Percentiles rank a stretch among this genome's conserved stretches.
phyloP scores from a whole-genome alignment of 2,113 vertebrate genomes.

The Cisticola juncidis region DNA sequence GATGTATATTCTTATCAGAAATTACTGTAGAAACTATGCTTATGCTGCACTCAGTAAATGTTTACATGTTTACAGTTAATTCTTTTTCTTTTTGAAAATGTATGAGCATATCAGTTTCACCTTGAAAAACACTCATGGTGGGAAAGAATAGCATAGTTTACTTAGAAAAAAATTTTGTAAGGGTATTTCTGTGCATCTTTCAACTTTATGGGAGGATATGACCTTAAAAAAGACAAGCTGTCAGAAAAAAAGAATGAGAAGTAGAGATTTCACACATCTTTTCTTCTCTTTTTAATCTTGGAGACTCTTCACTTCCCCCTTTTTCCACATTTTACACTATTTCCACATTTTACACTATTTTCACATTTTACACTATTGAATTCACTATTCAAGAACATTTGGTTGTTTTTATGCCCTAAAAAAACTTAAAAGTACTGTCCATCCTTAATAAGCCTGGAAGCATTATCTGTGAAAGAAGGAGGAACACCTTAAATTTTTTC shows the following conservation, averaged over 20 bases:
- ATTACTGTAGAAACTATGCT: not conserved
- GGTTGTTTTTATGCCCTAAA: not conserved
- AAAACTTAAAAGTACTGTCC: not conserved
- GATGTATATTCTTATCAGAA: conserved; percentile 22
- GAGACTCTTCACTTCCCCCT: not conserved
- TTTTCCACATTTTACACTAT: not conserved
- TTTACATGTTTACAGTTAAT: not conserved
- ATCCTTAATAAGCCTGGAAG: not conserved
- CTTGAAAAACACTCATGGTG: not conserved
- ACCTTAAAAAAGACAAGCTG: not conserved
- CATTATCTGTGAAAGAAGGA: not conserved
- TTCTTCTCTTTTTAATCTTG: not conserved
- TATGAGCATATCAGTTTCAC: conserved; percentile 18
- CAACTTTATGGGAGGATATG: not conserved
- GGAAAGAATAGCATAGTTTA: not conserved
- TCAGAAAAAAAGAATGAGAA: not conserved
- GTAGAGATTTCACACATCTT: not conserved
- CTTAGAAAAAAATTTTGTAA: not conserved
- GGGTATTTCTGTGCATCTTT: not conserved
- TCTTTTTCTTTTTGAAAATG: conserved; percentile 27
- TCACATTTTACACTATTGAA: not conserved
- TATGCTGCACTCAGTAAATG: not conserved
- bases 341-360: not conserved
- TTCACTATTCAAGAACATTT: not conserved
- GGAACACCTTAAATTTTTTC: not conserved